Conservation (phyloP, 2,113 vertebrate species). For the Cariama cristata region DNA sequence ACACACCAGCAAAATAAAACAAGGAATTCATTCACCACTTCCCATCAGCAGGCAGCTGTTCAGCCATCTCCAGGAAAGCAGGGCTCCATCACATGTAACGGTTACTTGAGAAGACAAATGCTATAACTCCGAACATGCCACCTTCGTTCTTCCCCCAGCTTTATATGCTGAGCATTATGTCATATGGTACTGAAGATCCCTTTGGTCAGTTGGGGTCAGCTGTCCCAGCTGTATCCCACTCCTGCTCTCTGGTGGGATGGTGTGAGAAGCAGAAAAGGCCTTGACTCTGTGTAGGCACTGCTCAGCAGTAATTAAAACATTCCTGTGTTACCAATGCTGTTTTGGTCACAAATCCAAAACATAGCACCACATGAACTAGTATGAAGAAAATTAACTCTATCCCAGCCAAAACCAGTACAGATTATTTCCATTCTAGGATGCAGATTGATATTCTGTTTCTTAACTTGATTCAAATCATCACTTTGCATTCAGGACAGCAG, state of each 20-base stretch:
- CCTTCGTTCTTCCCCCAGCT: background rate
- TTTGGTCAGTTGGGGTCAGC: background rate
- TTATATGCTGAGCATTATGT: background rate
- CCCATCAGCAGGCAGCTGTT: fast-evolving
- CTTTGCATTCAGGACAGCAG: background rate
- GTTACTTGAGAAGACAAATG: background rate
- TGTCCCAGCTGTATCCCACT: background rate
- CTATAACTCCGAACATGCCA: fast-evolving
- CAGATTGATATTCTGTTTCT: background rate
- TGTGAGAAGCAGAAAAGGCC: background rate
- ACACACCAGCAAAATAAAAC: background rate
- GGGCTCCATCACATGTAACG: fast-evolving
- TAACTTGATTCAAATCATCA: background rate
- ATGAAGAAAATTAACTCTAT: background rate
- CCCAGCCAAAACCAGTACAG: background rate
- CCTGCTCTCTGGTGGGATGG: fast-evolving
- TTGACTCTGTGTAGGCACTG: background rate
- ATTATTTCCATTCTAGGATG: background rate
- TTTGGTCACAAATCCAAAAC: background rate
- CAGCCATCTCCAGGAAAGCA: background rate
- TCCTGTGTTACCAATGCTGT: background rate
- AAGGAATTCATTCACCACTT: background rate
- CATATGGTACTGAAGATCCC: background rate
- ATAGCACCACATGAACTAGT: too few relatives aligned
- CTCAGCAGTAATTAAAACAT: background rate